Evolutionary conservation across 2,797 vertebrate genomes (phyloP), one percentile per base, ranked within the genome.

Genomic region (Sitta carolinensis): DNA sequence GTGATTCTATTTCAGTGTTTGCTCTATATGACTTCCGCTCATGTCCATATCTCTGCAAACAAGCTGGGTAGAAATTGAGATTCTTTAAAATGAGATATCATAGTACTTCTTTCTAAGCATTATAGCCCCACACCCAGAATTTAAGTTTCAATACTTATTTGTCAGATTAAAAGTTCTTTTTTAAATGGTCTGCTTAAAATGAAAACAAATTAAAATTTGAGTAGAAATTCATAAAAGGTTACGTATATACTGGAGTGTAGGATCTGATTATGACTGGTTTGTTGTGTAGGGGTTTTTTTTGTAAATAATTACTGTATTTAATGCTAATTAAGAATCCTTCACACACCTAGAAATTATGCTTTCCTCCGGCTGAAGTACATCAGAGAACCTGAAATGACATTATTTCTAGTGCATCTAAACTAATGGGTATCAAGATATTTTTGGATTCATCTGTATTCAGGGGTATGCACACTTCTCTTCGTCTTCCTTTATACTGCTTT

Each of bases 361-460:
- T 86, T 68, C 5, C 10, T 80, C 16, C 10, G 54, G 22, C 10
- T 70, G 40, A 85, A 88, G 21, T 73, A 50, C 19, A 74, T 34
- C 30, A 61, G 38, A 48, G 29, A 89, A 78, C 69, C 40, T 77
- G 58, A 90, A 93, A 78, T 75, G 20, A 67, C 62, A 64, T 74
- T 84, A 74, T 61, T 81, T 94, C 62, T 78, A 78, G 21, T 40
- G 23, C 20, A 57, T 32, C 40, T 70, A 70, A 89, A 89, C 27
- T 72, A 91, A 59, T 21, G 3, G 50, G 3, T 88, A 80, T 61
- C 38, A 55, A 90, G 70, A 48, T 62, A 84, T 84, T 93, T 92
- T 90, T 58, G 25, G 42, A 81, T 78, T 89, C 21, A 64, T 78
- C 54, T 77, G 15, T 86, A 61, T 84, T 92, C 58, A 78, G 21